phyloP scores from a whole-genome alignment of 53 echinoderm and acorn worm genomes.

The Pentamera pediparva region DNA sequence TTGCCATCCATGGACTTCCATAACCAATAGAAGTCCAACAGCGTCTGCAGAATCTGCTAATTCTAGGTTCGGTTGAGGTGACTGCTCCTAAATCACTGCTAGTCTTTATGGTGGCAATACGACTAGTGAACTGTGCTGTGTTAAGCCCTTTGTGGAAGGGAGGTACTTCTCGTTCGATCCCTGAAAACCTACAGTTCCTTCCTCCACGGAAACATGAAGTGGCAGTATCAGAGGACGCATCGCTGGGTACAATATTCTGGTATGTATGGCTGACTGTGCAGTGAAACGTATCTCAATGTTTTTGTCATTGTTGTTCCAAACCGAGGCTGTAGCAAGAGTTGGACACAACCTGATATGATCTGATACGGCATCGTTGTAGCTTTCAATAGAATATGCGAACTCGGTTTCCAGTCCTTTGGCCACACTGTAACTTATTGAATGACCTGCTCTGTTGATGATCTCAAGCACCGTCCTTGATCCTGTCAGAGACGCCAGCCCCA shows the following conservation, averaged over 20 bases:
- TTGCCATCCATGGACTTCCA: constrained; percentile 36
- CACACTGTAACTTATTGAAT: constrained; percentile 44
- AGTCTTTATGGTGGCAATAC: constrained; percentile 7
- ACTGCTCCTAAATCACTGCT: neutral
- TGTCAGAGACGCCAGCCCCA: constrained; percentile 55
- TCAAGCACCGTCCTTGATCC: constrained; percentile 49
- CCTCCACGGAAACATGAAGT: constrained; percentile 11
- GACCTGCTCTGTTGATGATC: constrained; percentile 57
- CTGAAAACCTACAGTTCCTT: constrained; percentile 47
- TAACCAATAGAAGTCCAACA: constrained; percentile 56
- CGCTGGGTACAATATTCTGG: constrained; percentile 43
- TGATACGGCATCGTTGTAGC: constrained; percentile 17
- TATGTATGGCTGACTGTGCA: constrained; percentile 55
- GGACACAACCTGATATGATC: constrained; percentile 41
- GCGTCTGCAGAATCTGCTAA: neutral
- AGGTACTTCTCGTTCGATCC: constrained; percentile 40
- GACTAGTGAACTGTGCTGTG: constrained; percentile 35
- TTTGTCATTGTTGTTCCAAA: constrained; percentile 61
- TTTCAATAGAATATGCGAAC: constrained; percentile 47
- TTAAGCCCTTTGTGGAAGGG: constrained; percentile 42
- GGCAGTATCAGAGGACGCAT: neutral
- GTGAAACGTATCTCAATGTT: constrained; percentile 52
- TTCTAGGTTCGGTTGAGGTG: neutral
- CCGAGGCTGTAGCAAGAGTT: constrained; percentile 34
- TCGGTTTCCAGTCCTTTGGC: constrained; percentile 54